Evolutionary conservation across 2,797 vertebrate species (phyloP).

Genomic region (Dryobates pubescens): DNA sequence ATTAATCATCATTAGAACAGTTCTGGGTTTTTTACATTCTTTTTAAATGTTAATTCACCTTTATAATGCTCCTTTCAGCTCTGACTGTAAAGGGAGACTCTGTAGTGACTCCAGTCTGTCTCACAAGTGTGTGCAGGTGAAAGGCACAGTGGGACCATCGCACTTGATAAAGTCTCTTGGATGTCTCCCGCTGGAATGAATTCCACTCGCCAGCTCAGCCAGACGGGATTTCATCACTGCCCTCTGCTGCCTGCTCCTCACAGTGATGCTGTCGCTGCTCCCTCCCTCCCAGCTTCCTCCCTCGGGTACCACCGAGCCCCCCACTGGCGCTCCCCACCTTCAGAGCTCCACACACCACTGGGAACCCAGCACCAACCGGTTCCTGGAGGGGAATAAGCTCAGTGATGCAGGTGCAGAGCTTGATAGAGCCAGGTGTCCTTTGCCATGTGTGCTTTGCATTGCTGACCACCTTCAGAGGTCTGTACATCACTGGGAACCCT

Average conservation of each 20-base stretch:
- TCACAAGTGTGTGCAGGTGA: conserved; percentile 46
- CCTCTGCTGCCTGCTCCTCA: conserved; percentile 37
- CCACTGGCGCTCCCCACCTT: fast-evolving
- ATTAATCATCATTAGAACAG: conserved; percentile 81
- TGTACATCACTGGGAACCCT: fast-evolving
- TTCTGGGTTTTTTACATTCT: conserved; percentile 79
- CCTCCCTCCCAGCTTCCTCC: neutral
- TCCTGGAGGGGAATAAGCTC: neutral
- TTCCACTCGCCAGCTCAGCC: neutral
- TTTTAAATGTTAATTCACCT: conserved; percentile 84
- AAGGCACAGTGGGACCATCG: conserved; percentile 48
- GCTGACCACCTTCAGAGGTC: neutral
- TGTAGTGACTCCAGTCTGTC: conserved; percentile 46
- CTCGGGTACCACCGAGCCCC: neutral
- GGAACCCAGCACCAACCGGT: fast-evolving
- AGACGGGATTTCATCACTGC: conserved; percentile 35
- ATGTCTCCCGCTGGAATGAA: conserved; percentile 51
- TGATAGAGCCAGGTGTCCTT: fast-evolving
- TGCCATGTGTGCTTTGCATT: neutral
- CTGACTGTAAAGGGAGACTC: conserved; percentile 71
- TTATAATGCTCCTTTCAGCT: conserved; percentile 78
- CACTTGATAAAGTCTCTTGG: conserved; percentile 64
- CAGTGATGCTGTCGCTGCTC: neutral
- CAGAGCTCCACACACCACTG: fast-evolving
- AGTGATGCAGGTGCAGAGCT: neutral